Evolutionary conservation across 2,888 invertebrate genomes (phyloP), one percentile per base, ranked within the genome.

Genomic region (Toxonevra muliebris): DNA sequence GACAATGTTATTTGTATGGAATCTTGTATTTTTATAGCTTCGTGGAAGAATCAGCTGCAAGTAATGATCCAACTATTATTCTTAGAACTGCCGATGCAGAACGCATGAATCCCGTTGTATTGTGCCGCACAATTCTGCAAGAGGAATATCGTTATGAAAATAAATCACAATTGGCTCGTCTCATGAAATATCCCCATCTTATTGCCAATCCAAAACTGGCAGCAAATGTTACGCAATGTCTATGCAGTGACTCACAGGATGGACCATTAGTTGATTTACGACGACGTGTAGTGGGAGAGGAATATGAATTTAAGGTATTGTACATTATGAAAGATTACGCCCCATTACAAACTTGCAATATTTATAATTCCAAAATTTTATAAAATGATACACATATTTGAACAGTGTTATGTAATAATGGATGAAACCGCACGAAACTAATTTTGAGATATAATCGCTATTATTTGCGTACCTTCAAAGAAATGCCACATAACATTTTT

Each of bases 161-260:
- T 8, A 84, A 82, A 71, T 65, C 74, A 10, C 74, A 80, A 54
- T 65, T 85, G 15, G 72, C 76, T 0, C 79, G 82, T 19, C 70
- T 84, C 11, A 73, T 85, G 7, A 82, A 80, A 67, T 76, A 80
- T 65, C 84, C 84, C 0, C 74, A 83, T 71, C 69, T 82, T 8
- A 85, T 85, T 43, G 72, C 74, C 0, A 81, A 85, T 68, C 70
- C 77, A 8, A 69, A 76, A 11, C 67, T 86, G 59, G 78, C 82
- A 8, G 79, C 77, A 20, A 85, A 84, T 71, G 81, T 85, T 0
- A 76, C 75, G 8, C 79, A 94, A 90, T 93, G 93, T 78, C 88
- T 91, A 9, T 87, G 93, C 72, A 90, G 92, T 84, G 96, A 97
- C 82, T 92, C 93, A 79, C 90, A 92, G 72, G 95, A 96, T 86